Evolutionary conservation across 2,113 vertebrate genomes (phyloP).

Genomic region (Nothocercus nigrocapillus): DNA sequence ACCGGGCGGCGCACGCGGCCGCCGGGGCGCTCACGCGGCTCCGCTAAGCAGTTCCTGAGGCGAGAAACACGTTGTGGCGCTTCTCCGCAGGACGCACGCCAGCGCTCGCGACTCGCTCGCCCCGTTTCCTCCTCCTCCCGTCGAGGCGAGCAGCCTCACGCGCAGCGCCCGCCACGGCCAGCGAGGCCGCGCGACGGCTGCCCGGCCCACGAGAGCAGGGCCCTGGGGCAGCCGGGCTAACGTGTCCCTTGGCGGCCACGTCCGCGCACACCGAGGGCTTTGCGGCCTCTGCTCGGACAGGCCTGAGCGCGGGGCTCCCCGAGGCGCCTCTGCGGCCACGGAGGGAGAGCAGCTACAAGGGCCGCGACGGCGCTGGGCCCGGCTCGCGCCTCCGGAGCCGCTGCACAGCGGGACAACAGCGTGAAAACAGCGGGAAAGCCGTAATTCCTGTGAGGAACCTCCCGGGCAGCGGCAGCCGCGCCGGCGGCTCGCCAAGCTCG

Average conservation of each 20-base stretch:
- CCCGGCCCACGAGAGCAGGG: neutral
- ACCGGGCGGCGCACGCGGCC: neutral
- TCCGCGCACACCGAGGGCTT: accelerated
- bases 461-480: neutral
- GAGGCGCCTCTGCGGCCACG: accelerated
- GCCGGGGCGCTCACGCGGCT: constrained; percentile 35
- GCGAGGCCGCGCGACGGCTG: too few species aligned
- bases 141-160: constrained; percentile 12
- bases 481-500: neutral
- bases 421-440: neutral
- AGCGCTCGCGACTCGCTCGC: neutral
- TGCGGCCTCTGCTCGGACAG: neutral
- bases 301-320: accelerated
- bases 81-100: neutral
- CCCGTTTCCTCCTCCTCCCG: neutral
- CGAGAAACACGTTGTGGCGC: constrained; percentile 58
- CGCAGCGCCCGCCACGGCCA: neutral
- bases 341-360: neutral
- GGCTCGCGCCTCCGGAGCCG: accelerated
- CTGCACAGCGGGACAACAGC: neutral
- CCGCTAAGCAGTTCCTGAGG: constrained; percentile 58
- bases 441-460: accelerated
- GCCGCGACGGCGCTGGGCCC: accelerated
- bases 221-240: accelerated
- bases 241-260: accelerated